A percentile compares a stretch with the other conserved stretches of the same genome.
Conservation (phyloP, 2,888 invertebrate species). For the Aleiodes leptofemur region DNA sequence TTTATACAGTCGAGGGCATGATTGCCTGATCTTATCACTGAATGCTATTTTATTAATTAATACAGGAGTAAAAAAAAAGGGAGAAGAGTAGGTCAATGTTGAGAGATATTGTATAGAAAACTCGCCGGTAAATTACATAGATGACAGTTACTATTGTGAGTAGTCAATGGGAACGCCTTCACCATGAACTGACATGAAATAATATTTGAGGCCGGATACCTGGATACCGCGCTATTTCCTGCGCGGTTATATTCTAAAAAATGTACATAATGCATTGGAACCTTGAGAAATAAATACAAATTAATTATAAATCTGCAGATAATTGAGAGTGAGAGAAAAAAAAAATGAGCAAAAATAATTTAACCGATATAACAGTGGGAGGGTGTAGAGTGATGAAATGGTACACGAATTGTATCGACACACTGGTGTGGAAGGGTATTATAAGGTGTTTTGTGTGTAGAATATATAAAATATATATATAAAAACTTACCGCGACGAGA, state of each 20-base stretch:
- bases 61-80: no score
- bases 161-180: conserved; percentile 49
- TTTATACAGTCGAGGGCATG: no score
- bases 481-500: conserved; percentile 89
- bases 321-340: background rate
- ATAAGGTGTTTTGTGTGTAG: conserved; percentile 27
- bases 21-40: no score
- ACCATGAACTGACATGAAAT: conserved; percentile 25
- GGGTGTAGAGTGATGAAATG: conserved; percentile 17
- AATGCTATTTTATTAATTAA: no score
- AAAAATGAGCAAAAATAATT: background rate
- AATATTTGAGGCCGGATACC: conserved; percentile 25
- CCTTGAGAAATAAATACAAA: background rate
- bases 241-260: conserved; percentile 18
- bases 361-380: background rate
- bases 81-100: background rate
- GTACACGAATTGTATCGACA: conserved; percentile 25
- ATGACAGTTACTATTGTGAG: conserved; percentile 39
- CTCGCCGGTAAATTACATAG: conserved; percentile 35
- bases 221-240: conserved; percentile 22
- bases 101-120: conserved; percentile 31
- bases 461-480: conserved; percentile 44
- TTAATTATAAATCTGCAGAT: background rate
- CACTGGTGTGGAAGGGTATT: background rate
- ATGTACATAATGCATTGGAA: background rate